Evolutionary conservation across 1,140 invertebrate species (phyloP), one percentile per base, ranked within the genome.

Genomic region (Adoxophyes honmai): DNA sequence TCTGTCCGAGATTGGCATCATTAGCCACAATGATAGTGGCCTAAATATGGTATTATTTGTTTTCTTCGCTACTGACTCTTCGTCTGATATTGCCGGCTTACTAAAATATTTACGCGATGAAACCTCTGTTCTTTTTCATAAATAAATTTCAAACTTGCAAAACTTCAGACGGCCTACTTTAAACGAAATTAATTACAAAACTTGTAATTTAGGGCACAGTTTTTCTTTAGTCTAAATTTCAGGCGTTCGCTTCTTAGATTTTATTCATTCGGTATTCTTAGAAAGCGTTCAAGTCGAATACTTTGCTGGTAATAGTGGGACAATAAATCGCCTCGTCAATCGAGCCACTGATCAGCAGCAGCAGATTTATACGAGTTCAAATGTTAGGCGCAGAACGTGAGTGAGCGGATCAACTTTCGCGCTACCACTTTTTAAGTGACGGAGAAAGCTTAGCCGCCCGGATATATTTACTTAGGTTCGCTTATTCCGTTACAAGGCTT

Each of bases 1-100:
- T 67, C 70, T 74, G 72, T 65, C 73, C 76, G 59, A 73, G 78
- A 85, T 85, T 84, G 80, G 74, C 75, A 65, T 87, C 84, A 87
- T 87, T 87, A 87, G 69, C 70, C 67, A 69, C 73, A 79, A 76
- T 82, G 78, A 85, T 84, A 80, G 74, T 85, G 75, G 81, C 78
- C 83, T 73, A 77, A 72, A 75, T 81, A 69, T 64, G n/a, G 68
- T 73, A 76, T 65, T 82, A 56, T 78, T 78, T 72, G 63, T 75
- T 82, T 75, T 77, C 68, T 75, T 76, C 65, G 69, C 70, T 73
- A 76, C 70, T 72, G 42, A 28, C n/a, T 59, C 65, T 68, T 67
- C 64, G 62, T 69, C 68, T 66, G 52, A 52, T 55, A 34, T 58
- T 64, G 56, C 60, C 52, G 64, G 61, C 62, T 74, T 69, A 66